Base-by-base conservation (phyloP, 2,888 invertebrate species). In the Colostygia pectinataria region DNA sequence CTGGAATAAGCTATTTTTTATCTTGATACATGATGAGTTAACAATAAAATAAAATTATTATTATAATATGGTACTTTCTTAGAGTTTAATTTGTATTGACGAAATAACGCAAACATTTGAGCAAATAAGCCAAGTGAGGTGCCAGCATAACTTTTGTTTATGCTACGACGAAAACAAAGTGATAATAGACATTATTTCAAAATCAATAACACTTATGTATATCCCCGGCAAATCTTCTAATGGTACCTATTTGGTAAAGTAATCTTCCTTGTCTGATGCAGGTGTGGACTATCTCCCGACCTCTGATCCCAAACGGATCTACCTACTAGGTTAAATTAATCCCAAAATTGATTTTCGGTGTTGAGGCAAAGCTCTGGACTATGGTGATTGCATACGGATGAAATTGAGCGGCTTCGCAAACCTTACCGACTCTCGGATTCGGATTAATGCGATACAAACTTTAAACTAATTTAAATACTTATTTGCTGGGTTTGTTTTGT, bases 321-420 rank as follows among this genome's bases (percentile, higher is more conserved):
- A 36, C 42, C 45, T 45, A 42, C 40, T 28, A 33, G 28, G 36
- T 38, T 44, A 51, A 48, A 55, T 55, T 55, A 51, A 55, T 48
- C 44, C 51, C 32, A 24, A 50, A 54, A 50, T 50, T 50, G 49
- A 53, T 53, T 53, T 48, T 53, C 43, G 32, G 32, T 39, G 42
- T 43, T 52, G 29, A 38, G 42, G 28, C 38, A 28, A 33, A 33
- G 33, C 37, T 52, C 32, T 38, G 45, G n/a, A 32, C 45, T 47
- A 31, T 52, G 32, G 52, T 52, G 38, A 47, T 45, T 46, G 45
- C 45, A 38, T 45, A 45, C 39, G 27, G 33, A 33, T 38, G 24
- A 24, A 41, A 31, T 40, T 36, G 24, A 36, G 39, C 4, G 29
- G 39, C 27, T 27, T 50, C 10, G 15, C 12, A 8, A 33, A 28